Base-by-base conservation (phyloP, 2,888 invertebrate species). In the Lasioglossum figueresi region DNA sequence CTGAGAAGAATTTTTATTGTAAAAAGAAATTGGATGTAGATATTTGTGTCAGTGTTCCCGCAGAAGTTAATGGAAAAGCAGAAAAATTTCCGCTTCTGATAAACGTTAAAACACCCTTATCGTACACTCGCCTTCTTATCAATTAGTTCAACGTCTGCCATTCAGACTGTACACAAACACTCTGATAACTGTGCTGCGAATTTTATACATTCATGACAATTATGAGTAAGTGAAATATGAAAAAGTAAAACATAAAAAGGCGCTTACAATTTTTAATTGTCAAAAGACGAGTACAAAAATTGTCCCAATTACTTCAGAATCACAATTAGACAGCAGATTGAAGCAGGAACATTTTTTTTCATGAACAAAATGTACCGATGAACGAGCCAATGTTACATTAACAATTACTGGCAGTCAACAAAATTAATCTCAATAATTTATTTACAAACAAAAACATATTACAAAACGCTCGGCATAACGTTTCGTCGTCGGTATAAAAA, bases 81-180 rank as follows among this genome's bases (percentile, higher is more conserved):
- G 59, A 27, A 27, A 14, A 59, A 59, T 59, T 12, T 27, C 10
- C 27, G 27, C 27, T 5, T 5, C 59, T n/a, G 14, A 59, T 31
- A 31, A 31, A n/a, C 16, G 31, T 63, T 16, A 5, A 14, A 19
- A 66, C 8, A 31, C 34, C 59, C 40, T 83, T 70, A 83, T 83
- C 76, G 72, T 34, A 27, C 83, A 52, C 23, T 37, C 14, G n/a
- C 14, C 19, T 16, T 23, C 27, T 52, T 82, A 72, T 83, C 75
- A 34, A 56, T 12, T 19, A 59, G 3, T 10, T 68, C 34, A 19
- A 31, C 16, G 31, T 37, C 63, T 48, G 19, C 0, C n/a, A 5
- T 16, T 59, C 56, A 19, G 23, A 31, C 3, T 19, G 27, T 3
- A 59, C n/a, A 68, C 19, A 52, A 10, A 34, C 52, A 34, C 19